Percentiles rank a stretch among this genome's conserved stretches.
These are phyloP conservation scores for Solea solea DNA, from an alignment of 2,113 vertebrate genomes.

Conservation along the genomic window DNA sequence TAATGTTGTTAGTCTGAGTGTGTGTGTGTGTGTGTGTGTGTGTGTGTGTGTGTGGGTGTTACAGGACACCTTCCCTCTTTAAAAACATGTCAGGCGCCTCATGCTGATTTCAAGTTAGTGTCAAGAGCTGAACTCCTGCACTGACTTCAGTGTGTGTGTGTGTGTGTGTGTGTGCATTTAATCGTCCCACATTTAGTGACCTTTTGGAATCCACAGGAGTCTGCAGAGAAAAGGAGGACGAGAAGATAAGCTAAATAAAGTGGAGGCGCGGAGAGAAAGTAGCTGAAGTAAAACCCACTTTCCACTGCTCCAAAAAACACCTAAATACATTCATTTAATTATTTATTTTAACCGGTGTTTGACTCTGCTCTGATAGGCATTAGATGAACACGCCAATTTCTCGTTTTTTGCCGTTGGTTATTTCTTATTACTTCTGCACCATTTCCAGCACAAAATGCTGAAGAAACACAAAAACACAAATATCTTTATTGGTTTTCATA, in stretches of 20 bases:
- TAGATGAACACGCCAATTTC: too few relatives aligned
- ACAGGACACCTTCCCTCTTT: constrained; percentile 2
- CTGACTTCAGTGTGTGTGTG: neutral
- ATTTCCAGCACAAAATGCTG: too few relatives aligned
- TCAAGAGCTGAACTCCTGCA: neutral
- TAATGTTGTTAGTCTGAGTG: neutral
- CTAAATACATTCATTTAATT: too few relatives aligned
- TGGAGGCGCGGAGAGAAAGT: neutral
- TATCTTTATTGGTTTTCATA: too few relatives aligned
- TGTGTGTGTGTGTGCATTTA: constrained; percentile 36
- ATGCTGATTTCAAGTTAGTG: constrained; percentile 24
- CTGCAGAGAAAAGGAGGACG: neutral
- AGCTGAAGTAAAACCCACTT: too few relatives aligned
- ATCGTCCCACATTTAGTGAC: constrained; percentile 53
- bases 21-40: neutral
- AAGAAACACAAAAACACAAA: too few relatives aligned
- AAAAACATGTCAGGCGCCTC: constrained; percentile 13
- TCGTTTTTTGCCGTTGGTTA: too few relatives aligned
- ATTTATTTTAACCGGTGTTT: too few relatives aligned
- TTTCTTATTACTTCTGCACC: too few relatives aligned
- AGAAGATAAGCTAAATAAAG: neutral
- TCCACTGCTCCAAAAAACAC: too few relatives aligned
- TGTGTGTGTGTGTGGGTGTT: neutral
- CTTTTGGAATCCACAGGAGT: constrained; percentile 57
- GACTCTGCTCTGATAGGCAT: too few relatives aligned